phyloP scores from a whole-genome alignment of 1,140 invertebrate species.

The Ooceraea biroi region DNA sequence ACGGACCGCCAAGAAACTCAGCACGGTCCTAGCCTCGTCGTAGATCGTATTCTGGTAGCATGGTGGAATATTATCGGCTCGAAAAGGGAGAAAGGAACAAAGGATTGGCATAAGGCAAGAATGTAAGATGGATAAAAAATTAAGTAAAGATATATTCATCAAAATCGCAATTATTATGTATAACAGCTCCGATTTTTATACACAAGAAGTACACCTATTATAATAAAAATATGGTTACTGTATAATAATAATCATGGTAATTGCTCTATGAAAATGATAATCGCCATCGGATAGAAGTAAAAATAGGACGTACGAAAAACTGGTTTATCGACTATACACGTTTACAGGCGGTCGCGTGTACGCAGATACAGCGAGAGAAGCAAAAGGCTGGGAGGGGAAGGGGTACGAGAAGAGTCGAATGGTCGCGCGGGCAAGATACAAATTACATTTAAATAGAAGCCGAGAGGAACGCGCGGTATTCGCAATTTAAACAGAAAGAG shows the following conservation, averaged over 20 bases:
- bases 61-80: conserved; percentile 44
- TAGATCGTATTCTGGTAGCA: conserved; percentile 51
- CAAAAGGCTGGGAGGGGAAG: background rate
- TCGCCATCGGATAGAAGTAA: background rate
- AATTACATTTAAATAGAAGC: conserved; percentile 84
- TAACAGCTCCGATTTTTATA: background rate
- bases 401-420: conserved; percentile 47
- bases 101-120: conserved; percentile 49
- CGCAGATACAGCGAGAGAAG: conserved; percentile 56
- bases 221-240: too few relatives aligned
- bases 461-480: conserved; percentile 81
- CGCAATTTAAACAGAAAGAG: conserved; percentile 80
- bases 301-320: background rate
- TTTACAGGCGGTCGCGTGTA: conserved; percentile 18
- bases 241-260: conserved; percentile 7
- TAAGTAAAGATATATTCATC: conserved; percentile 23
- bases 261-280: too few relatives aligned
- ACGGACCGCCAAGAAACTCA: conserved; percentile 55
- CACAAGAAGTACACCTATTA: too few relatives aligned
- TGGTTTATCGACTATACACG: background rate
- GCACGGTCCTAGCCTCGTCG: conserved; percentile 42
- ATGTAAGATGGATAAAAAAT: conserved; percentile 68
- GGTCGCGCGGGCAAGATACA: conserved; percentile 75
- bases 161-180: conserved; percentile 40
- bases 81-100: conserved; percentile 13